Evolutionary conservation across 1,140 invertebrate genomes (phyloP), one percentile per base, ranked within the genome.

Genomic region (Maconellicoccus hirsutus): DNA sequence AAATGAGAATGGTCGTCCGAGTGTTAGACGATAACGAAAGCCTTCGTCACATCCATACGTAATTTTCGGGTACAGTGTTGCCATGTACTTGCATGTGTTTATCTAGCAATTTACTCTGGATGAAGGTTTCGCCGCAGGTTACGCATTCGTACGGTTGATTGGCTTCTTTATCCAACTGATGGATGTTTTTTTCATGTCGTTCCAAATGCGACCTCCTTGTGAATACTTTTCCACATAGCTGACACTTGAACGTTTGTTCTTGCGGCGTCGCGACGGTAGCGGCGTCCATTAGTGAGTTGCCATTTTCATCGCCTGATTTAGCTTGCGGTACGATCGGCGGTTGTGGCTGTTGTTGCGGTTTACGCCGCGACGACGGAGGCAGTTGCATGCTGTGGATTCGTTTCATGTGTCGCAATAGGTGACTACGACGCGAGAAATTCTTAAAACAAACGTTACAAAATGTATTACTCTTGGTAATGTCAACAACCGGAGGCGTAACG

Each of bases 11-110:
- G 12, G 42, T 52, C 42, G 42, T 52, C 42, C 42, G 42, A 19
- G 42, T 16, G 42, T 52, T 16, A 8, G 42, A 52, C 42, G 42
- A 52, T 16, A 16, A 52, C 42, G 42, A 52, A 66, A 66, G 61
- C 25, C 2, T 66, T 66, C 61, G 61, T 76, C 72, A 76, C 73
- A 76, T 75, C 75, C 75, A 76, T 33, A 76, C 70, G 66, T 73
- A 76, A 72, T 74, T 74, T 59, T 76, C 73, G 61, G 72, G 71
- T 10, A 74, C 71, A 8, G 74, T 72, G 61, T 76, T 76, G 27
- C 75, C 75, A 52, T 76, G 75, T 0, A 72, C 72, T 63, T 70
- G 72, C 74, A 76, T 75, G 38, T 76, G 75, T 38, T 74, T 72
- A 61, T 75, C 72, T 2, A 76, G 71, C 19, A 73, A 26, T 23